These are phyloP conservation scores for Drosophila kanapiae DNA, from an alignment of 1,140 invertebrate species.

Conservation along the genomic window DNA sequence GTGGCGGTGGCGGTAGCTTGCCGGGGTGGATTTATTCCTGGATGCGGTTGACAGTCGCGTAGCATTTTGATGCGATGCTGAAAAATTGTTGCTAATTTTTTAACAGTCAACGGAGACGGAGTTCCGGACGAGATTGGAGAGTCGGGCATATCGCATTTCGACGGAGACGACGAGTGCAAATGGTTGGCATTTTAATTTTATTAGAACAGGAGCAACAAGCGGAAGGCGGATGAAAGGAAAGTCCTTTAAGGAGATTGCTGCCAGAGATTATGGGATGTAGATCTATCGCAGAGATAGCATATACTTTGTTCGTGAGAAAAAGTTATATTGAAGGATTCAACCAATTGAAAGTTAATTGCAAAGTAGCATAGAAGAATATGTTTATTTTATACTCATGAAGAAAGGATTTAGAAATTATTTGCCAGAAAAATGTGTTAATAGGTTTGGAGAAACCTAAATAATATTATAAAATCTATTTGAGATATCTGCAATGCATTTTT, in stretches of 20 bases:
- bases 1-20: constrained; percentile 1
- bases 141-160: constrained; percentile 59
- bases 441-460: not conserved
- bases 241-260: constrained; percentile 33
- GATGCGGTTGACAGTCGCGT: constrained; percentile 72
- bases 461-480: not conserved
- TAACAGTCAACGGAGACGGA: constrained; percentile 56
- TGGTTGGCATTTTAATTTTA: constrained; percentile 78
- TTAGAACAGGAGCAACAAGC: constrained; percentile 55
- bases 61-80: constrained; percentile 74
- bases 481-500: no score
- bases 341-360: not conserved
- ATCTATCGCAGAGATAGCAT: constrained; percentile 21
- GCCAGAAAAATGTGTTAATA: no score
- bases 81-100: constrained; percentile 83
- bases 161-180: constrained; percentile 59
- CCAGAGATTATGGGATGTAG: constrained; percentile 21
- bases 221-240: constrained; percentile 36
- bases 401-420: not conserved
- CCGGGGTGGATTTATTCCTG: constrained; percentile 41
- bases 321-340: not conserved
- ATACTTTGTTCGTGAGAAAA: not conserved
- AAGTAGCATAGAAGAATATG: not conserved
- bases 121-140: constrained; percentile 28
- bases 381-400: not conserved